phyloP scores from a whole-genome alignment of 2,888 invertebrate genomes.

The Nipponacmea schrenckii region DNA sequence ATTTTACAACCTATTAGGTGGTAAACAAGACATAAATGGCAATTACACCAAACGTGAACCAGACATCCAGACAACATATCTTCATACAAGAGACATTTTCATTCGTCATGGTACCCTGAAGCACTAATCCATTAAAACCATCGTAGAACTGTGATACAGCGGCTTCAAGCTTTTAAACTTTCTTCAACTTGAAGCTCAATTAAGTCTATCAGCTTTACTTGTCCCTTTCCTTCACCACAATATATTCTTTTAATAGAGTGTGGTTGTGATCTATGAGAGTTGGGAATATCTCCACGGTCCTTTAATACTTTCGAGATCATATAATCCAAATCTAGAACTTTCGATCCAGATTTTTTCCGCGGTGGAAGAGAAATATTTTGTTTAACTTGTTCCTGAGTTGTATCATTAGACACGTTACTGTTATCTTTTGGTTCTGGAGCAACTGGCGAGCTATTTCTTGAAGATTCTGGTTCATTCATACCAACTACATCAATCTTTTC shows the following conservation, averaged over 20 bases:
- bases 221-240: conserved; percentile 31
- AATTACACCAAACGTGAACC: no score
- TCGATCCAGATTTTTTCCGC: not conserved
- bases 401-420: not conserved
- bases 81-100: no score
- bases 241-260: conserved; percentile 25
- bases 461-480: not conserved
- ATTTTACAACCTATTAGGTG: no score
- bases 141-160: no score
- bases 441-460: not conserved
- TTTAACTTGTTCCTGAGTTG: not conserved
- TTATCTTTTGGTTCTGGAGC: not conserved
- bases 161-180: conserved; percentile 34
- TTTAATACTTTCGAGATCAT: conserved; percentile 41
- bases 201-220: conserved; percentile 35
- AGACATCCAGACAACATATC: no score
- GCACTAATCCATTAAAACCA: no score
- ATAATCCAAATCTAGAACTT: conserved; percentile 36
- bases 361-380: not conserved
- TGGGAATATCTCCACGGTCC: conserved; percentile 30
- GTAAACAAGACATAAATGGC: no score
- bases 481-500: not conserved
- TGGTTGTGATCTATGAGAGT: conserved; percentile 19
- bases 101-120: no score
- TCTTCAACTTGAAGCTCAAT: conserved; percentile 43